Conservation (phyloP, 2,113 vertebrate species). For the Percopsis transmontana region DNA sequence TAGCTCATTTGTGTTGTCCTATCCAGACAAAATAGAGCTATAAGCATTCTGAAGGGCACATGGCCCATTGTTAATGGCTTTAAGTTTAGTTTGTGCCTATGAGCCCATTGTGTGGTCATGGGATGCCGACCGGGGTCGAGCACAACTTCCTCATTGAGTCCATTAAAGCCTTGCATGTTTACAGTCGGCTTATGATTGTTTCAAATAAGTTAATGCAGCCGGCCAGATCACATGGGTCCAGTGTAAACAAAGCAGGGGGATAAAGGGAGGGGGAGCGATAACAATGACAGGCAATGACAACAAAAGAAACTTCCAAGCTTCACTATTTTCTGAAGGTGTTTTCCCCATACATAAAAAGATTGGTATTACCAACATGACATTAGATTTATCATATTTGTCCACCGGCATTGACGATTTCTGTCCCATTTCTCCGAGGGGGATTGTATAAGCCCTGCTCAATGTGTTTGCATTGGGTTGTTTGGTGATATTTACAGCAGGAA, state of each 20-base stretch:
- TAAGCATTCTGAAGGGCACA: constrained; percentile 53
- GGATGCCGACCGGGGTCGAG: constrained; percentile 26
- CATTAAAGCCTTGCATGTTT: constrained; percentile 67
- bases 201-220: constrained; percentile 66
- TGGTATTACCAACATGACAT: constrained; percentile 36
- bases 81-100: constrained; percentile 56
- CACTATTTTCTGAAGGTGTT: constrained; percentile 16
- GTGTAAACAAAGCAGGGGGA: constrained; percentile 36
- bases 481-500: constrained; percentile 38
- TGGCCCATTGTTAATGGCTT: constrained; percentile 66
- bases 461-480: constrained; percentile 32
- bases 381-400: constrained; percentile 12
- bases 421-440: neutral
- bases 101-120: constrained; percentile 62
- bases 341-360: constrained; percentile 9
- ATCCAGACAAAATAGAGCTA: constrained; percentile 65
- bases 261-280: neutral
- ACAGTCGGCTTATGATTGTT: constrained; percentile 67
- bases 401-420: constrained; percentile 24
- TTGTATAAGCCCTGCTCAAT: neutral
- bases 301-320: constrained; percentile 18
- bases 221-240: constrained; percentile 48
- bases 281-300: neutral
- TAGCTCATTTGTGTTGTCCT: constrained; percentile 69
- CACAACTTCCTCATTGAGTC: constrained; percentile 57